Evolutionary conservation across 2,797 vertebrate genomes (phyloP).

Genomic region (Artibeus jamaicensis): DNA sequence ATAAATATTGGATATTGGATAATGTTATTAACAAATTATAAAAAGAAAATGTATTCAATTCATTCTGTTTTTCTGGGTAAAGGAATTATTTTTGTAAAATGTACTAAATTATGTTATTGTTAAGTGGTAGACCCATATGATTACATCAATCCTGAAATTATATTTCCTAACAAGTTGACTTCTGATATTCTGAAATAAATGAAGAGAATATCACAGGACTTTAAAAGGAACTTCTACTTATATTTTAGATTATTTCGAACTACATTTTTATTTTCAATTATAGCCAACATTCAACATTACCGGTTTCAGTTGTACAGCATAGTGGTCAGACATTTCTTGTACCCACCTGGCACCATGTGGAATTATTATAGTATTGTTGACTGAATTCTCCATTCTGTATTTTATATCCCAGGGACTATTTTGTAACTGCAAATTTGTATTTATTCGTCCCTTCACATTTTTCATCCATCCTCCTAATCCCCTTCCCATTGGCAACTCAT

Average conservation of each 20-base stretch:
- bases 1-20: neutral
- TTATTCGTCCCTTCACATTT: neutral
- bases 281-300: neutral
- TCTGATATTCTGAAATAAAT: neutral
- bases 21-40: neutral
- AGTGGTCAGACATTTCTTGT: neutral
- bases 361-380: neutral
- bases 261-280: neutral
- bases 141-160: neutral
- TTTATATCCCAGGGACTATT: neutral
- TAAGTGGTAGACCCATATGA: neutral
- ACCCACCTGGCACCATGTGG: neutral
- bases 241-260: neutral
- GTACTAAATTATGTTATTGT: neutral
- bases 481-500: neutral
- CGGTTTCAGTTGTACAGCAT: neutral
- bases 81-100: constrained; percentile 17
- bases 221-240: constrained; percentile 20
- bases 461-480: neutral
- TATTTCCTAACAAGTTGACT: neutral
- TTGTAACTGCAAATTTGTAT: neutral
- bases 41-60: neutral
- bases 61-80: neutral
- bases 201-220: neutral
- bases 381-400: neutral